phyloP scores from a whole-genome alignment of 2,113 vertebrate species.

The Boleophthalmus pectinirostris region DNA sequence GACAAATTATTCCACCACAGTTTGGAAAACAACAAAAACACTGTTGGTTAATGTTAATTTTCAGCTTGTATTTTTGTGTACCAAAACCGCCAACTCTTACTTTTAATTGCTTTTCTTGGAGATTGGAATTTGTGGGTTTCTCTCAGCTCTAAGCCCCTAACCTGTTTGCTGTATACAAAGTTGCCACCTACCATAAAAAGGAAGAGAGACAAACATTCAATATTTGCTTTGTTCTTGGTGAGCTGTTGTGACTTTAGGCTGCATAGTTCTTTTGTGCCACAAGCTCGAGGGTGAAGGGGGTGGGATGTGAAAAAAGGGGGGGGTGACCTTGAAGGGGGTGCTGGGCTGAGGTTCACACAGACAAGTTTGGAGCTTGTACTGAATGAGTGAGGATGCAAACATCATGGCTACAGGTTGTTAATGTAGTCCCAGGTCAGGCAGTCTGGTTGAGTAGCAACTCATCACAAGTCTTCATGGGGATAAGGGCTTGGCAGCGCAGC shows the following conservation, averaged over 20 bases:
- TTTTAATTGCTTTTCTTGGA: constrained; percentile 41
- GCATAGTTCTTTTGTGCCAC: constrained; percentile 67
- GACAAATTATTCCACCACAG: constrained; percentile 30
- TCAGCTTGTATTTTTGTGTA: constrained; percentile 23
- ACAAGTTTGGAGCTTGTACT: constrained; percentile 22
- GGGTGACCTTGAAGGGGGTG: constrained; percentile 43
- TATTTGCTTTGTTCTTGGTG: constrained; percentile 73
- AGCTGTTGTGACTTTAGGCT: constrained; percentile 63
- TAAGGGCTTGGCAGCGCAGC: constrained; percentile 6
- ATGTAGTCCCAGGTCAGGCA: constrained; percentile 22
- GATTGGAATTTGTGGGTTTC: constrained; percentile 60
- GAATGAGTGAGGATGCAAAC: constrained; percentile 10
- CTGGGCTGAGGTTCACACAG: constrained; percentile 34
- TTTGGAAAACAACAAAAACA: constrained; percentile 36
- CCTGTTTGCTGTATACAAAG: constrained; percentile 73
- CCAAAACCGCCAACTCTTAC: constrained; percentile 12
- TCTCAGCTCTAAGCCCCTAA: constrained; percentile 23
- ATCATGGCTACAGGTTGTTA: constrained; percentile 2
- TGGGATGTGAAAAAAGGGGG: constrained; percentile 24
- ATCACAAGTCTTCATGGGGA: constrained; percentile 7
- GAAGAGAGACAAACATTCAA: constrained; percentile 73
- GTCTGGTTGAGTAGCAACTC: constrained; percentile 31
- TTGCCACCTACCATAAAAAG: constrained; percentile 71
- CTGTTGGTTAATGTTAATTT: constrained; percentile 33
- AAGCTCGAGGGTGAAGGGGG: neutral